Percentiles rank a stretch among this genome's conserved stretches.
Evolutionary conservation across 1,140 invertebrate genomes (phyloP).

Genomic region (Zaprionus camerounensis): DNA sequence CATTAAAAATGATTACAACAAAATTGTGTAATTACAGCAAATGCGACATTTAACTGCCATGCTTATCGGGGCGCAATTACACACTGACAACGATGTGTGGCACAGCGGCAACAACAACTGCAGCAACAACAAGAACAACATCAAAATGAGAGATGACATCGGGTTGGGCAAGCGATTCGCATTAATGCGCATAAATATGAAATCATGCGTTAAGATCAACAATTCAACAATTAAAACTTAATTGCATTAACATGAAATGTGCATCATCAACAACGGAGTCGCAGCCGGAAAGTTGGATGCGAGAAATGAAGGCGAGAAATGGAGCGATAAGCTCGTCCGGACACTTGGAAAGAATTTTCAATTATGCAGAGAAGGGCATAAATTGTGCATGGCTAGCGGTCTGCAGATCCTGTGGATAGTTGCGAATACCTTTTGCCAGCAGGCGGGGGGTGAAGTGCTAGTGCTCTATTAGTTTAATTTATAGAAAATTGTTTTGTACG

Average conservation of each 20-base stretch:
- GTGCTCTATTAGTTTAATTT: constrained; percentile 69
- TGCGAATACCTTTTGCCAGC: not conserved
- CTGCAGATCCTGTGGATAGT: constrained; percentile 7
- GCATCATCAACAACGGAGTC: constrained; percentile 72
- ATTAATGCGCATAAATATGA: constrained; percentile 83
- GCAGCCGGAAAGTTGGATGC: not conserved
- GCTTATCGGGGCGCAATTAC: constrained; percentile 77
- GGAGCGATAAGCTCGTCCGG: constrained; percentile 43
- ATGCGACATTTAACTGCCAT: constrained; percentile 80
- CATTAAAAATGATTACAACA: constrained; percentile 64
- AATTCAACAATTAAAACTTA: constrained; percentile 83
- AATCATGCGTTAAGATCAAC: constrained; percentile 83
- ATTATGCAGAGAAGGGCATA: constrained; percentile 47
- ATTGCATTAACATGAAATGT: constrained; percentile 83
- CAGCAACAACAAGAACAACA: constrained; percentile 12
- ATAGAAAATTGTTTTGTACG: constrained; percentile 78
- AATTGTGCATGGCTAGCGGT: constrained; percentile 21
- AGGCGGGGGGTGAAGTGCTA: not conserved
- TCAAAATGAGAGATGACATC: constrained; percentile 50
- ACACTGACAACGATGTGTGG: constrained; percentile 62
- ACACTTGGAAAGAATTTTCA: constrained; percentile 41
- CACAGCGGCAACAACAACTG: constrained; percentile 17
- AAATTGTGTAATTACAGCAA: constrained; percentile 78
- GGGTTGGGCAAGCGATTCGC: constrained; percentile 57
- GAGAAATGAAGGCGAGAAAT: too few relatives aligned